phyloP scores from a whole-genome alignment of 2,797 vertebrate genomes.

The Danio aesculapii region DNA sequence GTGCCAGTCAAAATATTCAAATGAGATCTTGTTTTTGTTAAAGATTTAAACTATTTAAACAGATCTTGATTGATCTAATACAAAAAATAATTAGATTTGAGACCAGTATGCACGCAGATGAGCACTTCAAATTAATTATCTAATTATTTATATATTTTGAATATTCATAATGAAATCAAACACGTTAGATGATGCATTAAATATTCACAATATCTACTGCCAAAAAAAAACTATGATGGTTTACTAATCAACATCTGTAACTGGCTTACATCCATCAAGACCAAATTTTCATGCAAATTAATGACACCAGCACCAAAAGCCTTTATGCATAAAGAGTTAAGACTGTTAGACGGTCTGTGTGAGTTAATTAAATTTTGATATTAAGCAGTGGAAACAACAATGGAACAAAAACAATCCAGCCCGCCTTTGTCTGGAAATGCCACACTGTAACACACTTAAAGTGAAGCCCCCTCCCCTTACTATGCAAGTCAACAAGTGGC shows the following conservation, averaged over 20 bases:
- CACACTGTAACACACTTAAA: constrained; percentile 38
- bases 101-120: constrained; percentile 24
- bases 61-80: constrained; percentile 41
- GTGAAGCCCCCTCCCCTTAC: constrained; percentile 54
- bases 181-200: background rate
- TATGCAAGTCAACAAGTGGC: constrained; percentile 81
- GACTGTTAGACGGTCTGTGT: constrained; percentile 62
- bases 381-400: constrained; percentile 53
- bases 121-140: constrained; percentile 39
- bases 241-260: constrained; percentile 28
- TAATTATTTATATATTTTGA: constrained; percentile 40
- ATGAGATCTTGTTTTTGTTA: constrained; percentile 32
- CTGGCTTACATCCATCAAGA: constrained; percentile 59
- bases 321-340: constrained; percentile 64
- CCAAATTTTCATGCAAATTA: constrained; percentile 53
- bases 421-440: constrained; percentile 58
- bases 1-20: constrained; percentile 42
- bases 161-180: constrained; percentile 48
- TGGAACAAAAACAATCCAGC: constrained; percentile 53
- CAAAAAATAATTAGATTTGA: constrained; percentile 52
- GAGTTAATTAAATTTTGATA: constrained; percentile 56
- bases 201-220: constrained; percentile 3
- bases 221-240: constrained; percentile 23
- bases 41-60: constrained; percentile 46
- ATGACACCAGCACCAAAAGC: constrained; percentile 60